These are phyloP conservation scores for Hydra vulgaris DNA, from an alignment of 30 jellyfish, hydroid and myxozoan species.

Conservation along the genomic window DNA sequence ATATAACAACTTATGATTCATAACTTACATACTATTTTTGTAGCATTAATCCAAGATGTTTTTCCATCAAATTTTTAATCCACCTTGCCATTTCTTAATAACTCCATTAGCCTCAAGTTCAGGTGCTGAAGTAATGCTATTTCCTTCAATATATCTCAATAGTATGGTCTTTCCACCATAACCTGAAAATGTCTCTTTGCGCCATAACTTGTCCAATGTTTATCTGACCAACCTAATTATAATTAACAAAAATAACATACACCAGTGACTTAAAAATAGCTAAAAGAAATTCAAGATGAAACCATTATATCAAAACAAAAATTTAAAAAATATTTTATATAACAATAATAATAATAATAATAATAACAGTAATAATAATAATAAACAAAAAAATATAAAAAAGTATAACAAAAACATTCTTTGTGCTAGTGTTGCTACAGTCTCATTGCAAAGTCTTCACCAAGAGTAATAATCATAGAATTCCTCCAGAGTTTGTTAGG, in stretches of 20 bases:
- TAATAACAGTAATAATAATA: not conserved
- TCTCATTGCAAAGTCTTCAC: not conserved
- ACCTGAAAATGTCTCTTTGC: constrained; percentile 31
- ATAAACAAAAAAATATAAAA: not conserved
- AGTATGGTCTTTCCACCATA: constrained; percentile 19
- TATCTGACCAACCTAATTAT: not conserved
- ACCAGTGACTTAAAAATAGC: too few species aligned
- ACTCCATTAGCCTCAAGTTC: constrained; percentile 8
- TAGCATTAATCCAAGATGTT: constrained; percentile 20
- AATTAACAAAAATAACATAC: too few species aligned
- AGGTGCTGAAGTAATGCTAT: constrained; percentile 24
- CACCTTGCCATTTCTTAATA: constrained; percentile 34
- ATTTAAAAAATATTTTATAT: too few species aligned
- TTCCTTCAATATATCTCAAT: constrained; percentile 24
- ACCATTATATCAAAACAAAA: too few species aligned
- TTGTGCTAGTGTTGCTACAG: constrained; percentile 9
- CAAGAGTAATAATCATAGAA: constrained; percentile 10
- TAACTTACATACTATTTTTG: constrained; percentile 15
- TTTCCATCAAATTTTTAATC: constrained; percentile 33
- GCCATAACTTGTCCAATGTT: constrained; percentile 10
- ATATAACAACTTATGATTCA: too few species aligned
- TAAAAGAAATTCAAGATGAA: too few species aligned
- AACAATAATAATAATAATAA: not conserved
- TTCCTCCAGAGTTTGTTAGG: constrained; percentile 20
- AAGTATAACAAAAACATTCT: not conserved